These are phyloP conservation scores for Aulostomus chinensis DNA, from an alignment of 2,797 vertebrate genomes.

Conservation along the genomic window DNA sequence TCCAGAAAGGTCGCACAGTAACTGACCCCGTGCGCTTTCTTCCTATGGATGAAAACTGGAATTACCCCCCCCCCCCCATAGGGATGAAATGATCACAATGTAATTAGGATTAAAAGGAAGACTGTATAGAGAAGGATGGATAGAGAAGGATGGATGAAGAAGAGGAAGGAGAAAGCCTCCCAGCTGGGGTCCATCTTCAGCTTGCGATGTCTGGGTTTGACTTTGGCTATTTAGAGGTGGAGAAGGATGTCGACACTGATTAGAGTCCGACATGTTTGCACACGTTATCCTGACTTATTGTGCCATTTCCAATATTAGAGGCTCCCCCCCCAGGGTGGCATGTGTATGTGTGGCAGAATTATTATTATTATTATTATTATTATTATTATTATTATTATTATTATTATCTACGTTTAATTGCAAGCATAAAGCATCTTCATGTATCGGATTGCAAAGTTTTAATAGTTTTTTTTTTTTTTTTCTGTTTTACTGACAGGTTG, in stretches of 20 bases:
- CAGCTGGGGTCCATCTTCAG: slow-evolving; percentile 36
- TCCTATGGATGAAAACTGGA: background rate
- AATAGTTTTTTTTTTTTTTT: slow-evolving; percentile 13
- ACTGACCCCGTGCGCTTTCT: slow-evolving; percentile 8
- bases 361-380: too few species aligned
- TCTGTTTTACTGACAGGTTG: slow-evolving; percentile 82
- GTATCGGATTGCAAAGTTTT: background rate
- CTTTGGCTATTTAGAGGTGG: slow-evolving; percentile 45
- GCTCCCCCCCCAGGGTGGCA: slow-evolving; percentile 32
- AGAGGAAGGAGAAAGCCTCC: slow-evolving; percentile 12
- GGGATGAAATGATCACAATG: slow-evolving; percentile 28
- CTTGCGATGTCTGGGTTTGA: slow-evolving; percentile 49
- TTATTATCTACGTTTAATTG: background rate
- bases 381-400: too few species aligned
- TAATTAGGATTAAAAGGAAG: slow-evolving; percentile 23
- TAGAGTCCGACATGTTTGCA: slow-evolving; percentile 56
- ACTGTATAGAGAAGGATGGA: slow-evolving; percentile 6
- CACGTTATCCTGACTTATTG: slow-evolving; percentile 41
- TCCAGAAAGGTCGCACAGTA: slow-evolving; percentile 1
- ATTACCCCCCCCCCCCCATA: too few species aligned
- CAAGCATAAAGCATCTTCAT: too few species aligned
- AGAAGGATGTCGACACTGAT: slow-evolving; percentile 50
- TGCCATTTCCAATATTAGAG: slow-evolving; percentile 59
- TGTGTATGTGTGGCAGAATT: background rate
- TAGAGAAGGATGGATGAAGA: slow-evolving; percentile 9